Evolutionary conservation across 2,888 invertebrate species (phyloP), one percentile per base, ranked within the genome.

Genomic region (Pocota personata): DNA sequence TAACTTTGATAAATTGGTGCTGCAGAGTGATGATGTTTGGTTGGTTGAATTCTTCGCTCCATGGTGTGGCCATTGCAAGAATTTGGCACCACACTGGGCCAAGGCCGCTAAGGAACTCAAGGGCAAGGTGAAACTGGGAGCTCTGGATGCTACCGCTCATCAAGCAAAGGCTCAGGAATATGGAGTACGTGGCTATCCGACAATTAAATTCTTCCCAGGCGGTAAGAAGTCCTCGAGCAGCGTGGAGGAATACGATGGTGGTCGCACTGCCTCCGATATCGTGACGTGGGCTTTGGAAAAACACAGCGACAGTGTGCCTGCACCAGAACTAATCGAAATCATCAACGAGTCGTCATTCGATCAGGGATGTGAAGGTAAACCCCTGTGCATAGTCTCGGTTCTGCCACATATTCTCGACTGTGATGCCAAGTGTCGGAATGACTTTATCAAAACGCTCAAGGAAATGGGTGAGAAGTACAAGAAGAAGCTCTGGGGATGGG

Each of bases 31-130:
- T 14, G 99, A 99, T 90, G 94, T 98, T 92, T 99, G 99, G 98
- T 93, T 99, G 88, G 98, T 99, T 1, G 99, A 99, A 93, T 99
- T 99, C 94, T 99, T 95, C 93, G 99, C 99, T 5, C 97, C 97
- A 0, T 98, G 98, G 97, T 98, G 98, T 92, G 98, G 98, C 4
- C 98, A 98, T 92, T 98, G 98, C 93, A 99, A 99, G 93, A 98
- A 96, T 91, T 93, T 99, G 69, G 99, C 97, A 71, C 99, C 99
- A 0, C 97, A 98, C 88, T 99, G 99, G 99, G 97, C 97, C 10
- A 95, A 96, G 90, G 99, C 99, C 1, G 99, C 99, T 16, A 94
- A 95, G 3, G 96, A 98, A 91, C 95, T 99, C 19, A 98, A 98
- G 93, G 99, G 99, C 89, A 99, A 99, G 94, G 97, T 96, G 14